phyloP scores from a whole-genome alignment of 2,797 vertebrate species.

The Tinamus major region DNA sequence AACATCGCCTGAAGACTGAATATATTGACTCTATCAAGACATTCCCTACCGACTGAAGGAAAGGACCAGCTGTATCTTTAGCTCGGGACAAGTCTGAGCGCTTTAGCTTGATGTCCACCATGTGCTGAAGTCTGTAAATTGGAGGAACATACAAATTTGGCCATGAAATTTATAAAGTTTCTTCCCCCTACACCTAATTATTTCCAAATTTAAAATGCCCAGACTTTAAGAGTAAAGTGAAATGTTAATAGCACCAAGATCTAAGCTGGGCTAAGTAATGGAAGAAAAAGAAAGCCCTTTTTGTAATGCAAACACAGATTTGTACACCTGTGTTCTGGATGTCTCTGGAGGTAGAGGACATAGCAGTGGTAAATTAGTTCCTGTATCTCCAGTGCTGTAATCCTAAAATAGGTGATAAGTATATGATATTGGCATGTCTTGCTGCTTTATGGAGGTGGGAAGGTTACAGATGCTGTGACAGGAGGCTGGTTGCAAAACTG shows the following conservation, averaged over 20 bases:
- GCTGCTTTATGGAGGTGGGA: not conserved
- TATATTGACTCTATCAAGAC: not conserved
- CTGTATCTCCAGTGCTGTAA: not conserved
- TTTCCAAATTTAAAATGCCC: not conserved
- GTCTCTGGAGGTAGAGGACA: not conserved
- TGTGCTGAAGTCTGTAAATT: not conserved
- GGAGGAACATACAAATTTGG: not conserved
- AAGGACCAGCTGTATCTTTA: not conserved
- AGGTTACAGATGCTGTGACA: not conserved
- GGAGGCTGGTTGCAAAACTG: not conserved
- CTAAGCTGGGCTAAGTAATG: not conserved
- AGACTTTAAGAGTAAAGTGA: not conserved
- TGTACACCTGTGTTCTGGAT: not conserved
- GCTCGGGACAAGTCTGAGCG: not conserved
- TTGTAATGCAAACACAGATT: not conserved
- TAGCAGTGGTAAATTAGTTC: not conserved
- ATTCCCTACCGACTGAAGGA: not conserved
- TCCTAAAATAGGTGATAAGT: not conserved
- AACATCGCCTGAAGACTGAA: not conserved
- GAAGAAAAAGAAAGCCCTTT: not conserved
- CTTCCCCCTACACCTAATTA: not conserved
- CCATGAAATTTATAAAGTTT: rapidly evolving
- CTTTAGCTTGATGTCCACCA: not conserved
- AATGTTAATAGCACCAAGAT: not conserved
- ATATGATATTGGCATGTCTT: not conserved